These are phyloP conservation scores for Fopius arisanus DNA, from an alignment of 1,140 invertebrate species.

Conservation along the genomic window DNA sequence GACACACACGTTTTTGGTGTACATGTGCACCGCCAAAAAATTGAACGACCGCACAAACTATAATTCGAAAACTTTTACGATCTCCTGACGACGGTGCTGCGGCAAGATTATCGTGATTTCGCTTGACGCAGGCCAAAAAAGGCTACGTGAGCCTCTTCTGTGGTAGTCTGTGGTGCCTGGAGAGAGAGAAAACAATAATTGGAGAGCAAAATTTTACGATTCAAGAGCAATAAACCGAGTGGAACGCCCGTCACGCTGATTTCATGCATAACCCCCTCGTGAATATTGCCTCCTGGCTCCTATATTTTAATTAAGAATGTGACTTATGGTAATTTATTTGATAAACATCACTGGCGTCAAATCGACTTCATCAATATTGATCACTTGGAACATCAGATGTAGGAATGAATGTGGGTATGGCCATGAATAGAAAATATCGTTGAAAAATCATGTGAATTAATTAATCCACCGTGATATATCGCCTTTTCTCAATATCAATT, in stretches of 20 bases:
- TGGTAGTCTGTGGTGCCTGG: not conserved
- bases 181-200: not conserved
- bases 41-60: not conserved
- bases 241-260: not conserved
- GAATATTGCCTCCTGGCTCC: not conserved
- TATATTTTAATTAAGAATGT: not conserved
- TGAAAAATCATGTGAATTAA: too few relatives aligned
- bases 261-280: not conserved
- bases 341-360: too few relatives aligned
- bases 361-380: too few relatives aligned
- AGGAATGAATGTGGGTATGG: too few relatives aligned
- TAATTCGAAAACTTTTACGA: slow-evolving; percentile 2
- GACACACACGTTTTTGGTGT: not conserved
- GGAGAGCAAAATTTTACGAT: not conserved
- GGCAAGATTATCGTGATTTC: not conserved
- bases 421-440: too few relatives aligned
- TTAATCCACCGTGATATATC: too few relatives aligned
- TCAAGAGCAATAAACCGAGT: not conserved
- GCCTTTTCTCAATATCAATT: too few relatives aligned
- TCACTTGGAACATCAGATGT: too few relatives aligned
- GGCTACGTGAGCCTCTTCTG: not conserved
- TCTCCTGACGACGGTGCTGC: not conserved
- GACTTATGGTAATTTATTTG: too few relatives aligned
- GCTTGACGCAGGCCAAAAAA: not conserved
- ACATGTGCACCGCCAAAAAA: not conserved